Conservation (phyloP, 2,888 invertebrate genomes). For the Spilarctia lutea region DNA sequence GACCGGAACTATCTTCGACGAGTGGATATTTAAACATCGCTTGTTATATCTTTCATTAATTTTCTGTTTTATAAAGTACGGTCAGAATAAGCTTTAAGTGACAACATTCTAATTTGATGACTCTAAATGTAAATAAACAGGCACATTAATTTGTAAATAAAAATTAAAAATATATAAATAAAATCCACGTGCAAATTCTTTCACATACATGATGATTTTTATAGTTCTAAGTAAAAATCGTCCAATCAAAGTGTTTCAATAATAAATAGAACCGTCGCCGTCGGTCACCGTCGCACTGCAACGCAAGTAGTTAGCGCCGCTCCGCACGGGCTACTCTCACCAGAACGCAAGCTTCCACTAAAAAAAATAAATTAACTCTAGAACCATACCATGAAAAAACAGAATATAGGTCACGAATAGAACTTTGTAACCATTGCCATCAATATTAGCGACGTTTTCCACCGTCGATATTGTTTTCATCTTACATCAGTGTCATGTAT, state of each 20-base stretch:
- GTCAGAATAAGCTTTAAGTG: neutral
- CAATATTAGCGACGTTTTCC: conserved; percentile 81
- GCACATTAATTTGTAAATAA: neutral
- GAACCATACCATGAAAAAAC: conserved; percentile 59
- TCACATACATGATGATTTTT: neutral
- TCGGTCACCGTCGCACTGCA: conserved; percentile 55
- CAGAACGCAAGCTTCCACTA: conserved; percentile 79
- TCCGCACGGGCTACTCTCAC: conserved; percentile 73
- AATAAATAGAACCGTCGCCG: conserved; percentile 21
- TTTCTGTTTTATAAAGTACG: neutral
- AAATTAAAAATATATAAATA: neutral
- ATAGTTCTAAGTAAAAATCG: neutral
- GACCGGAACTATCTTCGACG: neutral
- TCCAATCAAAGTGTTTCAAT: neutral
- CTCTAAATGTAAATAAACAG: neutral
- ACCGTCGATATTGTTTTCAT: conserved; percentile 62
- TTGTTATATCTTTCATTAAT: neutral
- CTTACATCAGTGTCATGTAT: conserved; percentile 63
- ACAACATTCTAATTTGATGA: neutral
- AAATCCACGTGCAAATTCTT: neutral
- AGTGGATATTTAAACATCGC: neutral
- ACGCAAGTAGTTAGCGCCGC: conserved; percentile 69
- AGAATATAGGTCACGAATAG: conserved; percentile 39
- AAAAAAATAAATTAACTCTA: conserved; percentile 81
- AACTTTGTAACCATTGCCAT: conserved; percentile 47